Evolutionary conservation across 2,888 invertebrate genomes (phyloP), one percentile per base, ranked within the genome.

Genomic region (Eremobia ochroleuca): DNA sequence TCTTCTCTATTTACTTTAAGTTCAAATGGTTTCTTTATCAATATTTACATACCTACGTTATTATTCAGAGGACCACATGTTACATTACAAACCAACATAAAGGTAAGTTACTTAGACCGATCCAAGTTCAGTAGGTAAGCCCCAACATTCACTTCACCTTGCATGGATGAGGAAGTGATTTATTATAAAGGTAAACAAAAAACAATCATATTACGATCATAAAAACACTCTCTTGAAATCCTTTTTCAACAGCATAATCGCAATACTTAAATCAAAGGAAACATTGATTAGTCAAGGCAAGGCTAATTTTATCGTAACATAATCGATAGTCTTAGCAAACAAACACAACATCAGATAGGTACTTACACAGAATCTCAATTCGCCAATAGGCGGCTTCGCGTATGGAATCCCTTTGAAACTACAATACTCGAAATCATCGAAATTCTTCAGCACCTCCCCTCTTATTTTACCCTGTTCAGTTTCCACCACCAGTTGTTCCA

Each of bases 381-480:
- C 92, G 49, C 93, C 97, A 43, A 97, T 68, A 28, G 97, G 97
- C 37, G 97, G 97, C 77, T 96, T 95, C 1, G 97, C 97, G 87
- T 97, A 97, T 0, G 97, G 97, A 67, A 97, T 96, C 3, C 97
- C 97, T 82, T 96, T 95, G 85, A 97, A 97, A 40, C 93, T 93
- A 82, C 92, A 95, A 87, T 95, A 97, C 58, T 93, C 76, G 66
- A 92, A 87, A 13, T 95, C 94, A 86, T 94, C 95, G 1, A 91
- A 89, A 59, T 96, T 94, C 69, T 90, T 91, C 15, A 91, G 87
- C 73, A 94, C 84, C 73, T 92, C 92, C 1, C 97, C 97, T 80
- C 94, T 92, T 65, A 97, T 89, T 87, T 95, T 94, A 3, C 97
- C 97, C 75, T 97, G 95, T 62, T 91, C 92, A 18, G 95, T 93